Conservation (phyloP, 2,113 vertebrate genomes). For the Rhizomys pruinosus region DNA sequence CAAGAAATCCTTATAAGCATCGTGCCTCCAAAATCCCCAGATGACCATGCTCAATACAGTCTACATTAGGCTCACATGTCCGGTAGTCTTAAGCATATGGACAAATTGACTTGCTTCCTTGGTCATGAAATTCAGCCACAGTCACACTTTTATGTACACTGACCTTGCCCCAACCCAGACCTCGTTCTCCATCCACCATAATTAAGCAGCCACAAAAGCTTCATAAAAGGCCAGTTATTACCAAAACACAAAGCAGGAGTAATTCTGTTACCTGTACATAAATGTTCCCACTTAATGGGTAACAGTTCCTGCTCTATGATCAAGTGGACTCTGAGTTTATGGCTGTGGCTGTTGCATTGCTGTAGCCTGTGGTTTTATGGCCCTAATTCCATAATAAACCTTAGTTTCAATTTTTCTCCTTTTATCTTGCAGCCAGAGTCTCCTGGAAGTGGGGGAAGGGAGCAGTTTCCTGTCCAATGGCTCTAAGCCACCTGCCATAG, state of each 20-base stretch:
- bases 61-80: neutral
- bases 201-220: conserved; percentile 53
- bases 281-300: conserved; percentile 66
- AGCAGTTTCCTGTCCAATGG: conserved; percentile 52
- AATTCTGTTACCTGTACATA: conserved; percentile 70
- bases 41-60: neutral
- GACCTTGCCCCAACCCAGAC: neutral
- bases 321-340: conserved; percentile 63
- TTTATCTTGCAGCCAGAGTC: conserved; percentile 61
- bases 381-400: conserved; percentile 72
- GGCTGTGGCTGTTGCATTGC: conserved; percentile 50
- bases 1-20: neutral
- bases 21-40: neutral
- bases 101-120: conserved; percentile 18
- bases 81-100: neutral
- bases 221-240: conserved; percentile 41
- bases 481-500: conserved; percentile 79
- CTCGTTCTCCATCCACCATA: conserved; percentile 40
- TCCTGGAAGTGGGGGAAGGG: conserved; percentile 41
- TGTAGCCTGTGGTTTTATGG: conserved; percentile 72
- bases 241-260: conserved; percentile 56
- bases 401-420: conserved; percentile 72
- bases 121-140: neutral
- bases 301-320: conserved; percentile 60
- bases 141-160: neutral